These are phyloP conservation scores for Macrophya annulata DNA, from an alignment of 2,888 invertebrate genomes.

Conservation along the genomic window DNA sequence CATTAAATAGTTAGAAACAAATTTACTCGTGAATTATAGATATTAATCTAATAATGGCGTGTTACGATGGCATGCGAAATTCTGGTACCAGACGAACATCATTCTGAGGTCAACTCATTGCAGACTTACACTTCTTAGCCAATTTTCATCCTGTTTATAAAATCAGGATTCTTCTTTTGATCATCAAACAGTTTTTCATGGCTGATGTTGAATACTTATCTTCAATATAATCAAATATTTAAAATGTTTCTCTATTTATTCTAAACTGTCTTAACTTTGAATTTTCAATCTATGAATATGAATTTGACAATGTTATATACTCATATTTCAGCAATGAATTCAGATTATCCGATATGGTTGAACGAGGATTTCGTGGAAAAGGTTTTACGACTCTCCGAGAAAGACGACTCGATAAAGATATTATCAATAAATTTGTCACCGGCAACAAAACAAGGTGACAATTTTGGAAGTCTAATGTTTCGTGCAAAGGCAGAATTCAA, in stretches of 20 bases:
- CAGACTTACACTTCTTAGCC: background rate
- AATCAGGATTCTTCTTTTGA: background rate
- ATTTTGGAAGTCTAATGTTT: slow-evolving; percentile 76
- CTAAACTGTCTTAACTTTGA: background rate
- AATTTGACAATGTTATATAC: background rate
- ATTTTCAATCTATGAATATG: background rate
- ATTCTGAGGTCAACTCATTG: background rate
- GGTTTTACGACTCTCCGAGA: slow-evolving; percentile 38
- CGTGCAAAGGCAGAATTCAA: slow-evolving; percentile 68
- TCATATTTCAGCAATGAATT: slow-evolving; percentile 29
- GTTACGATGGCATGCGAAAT: background rate
- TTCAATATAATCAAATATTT: background rate
- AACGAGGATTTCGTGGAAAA: slow-evolving; percentile 40
- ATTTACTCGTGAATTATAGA: background rate
- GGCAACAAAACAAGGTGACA: slow-evolving; percentile 70
- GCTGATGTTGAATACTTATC: too few relatives aligned
- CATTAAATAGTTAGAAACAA: slow-evolving; percentile 11
- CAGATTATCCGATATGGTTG: slow-evolving; percentile 38
- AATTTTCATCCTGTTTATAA: background rate
- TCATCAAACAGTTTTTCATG: background rate
- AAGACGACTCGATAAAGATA: slow-evolving; percentile 38
- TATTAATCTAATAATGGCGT: slow-evolving; percentile 1
- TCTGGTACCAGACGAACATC: background rate
- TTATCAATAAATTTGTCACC: slow-evolving; percentile 17
- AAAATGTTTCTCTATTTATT: background rate